Evolutionary conservation across 2,888 invertebrate species (phyloP).

Genomic region (Ellobium chinense): DNA sequence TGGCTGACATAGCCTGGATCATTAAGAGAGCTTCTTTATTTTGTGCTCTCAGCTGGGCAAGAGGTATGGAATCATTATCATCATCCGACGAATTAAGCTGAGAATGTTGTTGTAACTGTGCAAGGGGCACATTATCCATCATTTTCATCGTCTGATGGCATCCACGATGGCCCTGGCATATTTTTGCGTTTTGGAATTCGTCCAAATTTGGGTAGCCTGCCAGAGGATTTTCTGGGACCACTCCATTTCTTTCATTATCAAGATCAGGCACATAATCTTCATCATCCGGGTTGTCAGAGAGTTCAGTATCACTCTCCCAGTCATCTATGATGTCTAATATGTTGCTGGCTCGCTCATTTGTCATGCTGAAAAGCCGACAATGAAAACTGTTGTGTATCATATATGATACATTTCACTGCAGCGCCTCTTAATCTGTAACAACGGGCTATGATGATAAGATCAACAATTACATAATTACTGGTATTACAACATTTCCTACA

Average conservation of each 20-base stretch:
- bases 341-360: not conserved
- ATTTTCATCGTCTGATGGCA: not conserved
- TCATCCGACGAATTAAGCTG: too few relatives aligned
- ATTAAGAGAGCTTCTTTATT: too few relatives aligned
- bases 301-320: not conserved
- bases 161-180: not conserved
- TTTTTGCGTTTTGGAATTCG: not conserved
- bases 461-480: too few relatives aligned
- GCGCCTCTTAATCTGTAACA: too few relatives aligned
- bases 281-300: not conserved
- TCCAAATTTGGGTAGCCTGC: not conserved
- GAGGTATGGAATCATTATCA: not conserved
- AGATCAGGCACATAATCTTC: not conserved
- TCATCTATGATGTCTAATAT: not conserved
- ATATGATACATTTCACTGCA: not conserved
- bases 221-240: not conserved
- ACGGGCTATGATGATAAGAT: too few relatives aligned
- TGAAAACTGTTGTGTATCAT: not conserved
- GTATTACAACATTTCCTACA: too few relatives aligned
- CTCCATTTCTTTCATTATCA: not conserved
- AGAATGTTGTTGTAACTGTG: too few relatives aligned
- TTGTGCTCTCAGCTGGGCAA: not conserved
- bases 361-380: not conserved
- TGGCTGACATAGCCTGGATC: not conserved
- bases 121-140: not conserved